Evolutionary conservation across 2,797 vertebrate genomes (phyloP), one percentile per base, ranked within the genome.

Genomic region (Sebastes umbrosus): DNA sequence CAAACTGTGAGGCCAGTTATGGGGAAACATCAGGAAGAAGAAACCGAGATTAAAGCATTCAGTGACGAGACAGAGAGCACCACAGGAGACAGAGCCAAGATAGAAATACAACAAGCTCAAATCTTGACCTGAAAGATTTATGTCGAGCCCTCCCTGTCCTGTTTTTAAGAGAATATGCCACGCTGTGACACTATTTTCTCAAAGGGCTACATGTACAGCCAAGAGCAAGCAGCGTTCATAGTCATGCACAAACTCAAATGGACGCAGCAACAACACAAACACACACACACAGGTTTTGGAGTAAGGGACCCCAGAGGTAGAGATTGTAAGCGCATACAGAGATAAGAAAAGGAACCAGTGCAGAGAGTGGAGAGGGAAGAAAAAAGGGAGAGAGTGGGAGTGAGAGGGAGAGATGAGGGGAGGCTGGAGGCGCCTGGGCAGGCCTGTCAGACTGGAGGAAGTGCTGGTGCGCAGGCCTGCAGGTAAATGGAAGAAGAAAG

Each of bases 401-500:
- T 57, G 75, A 85, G 80, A 68, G 74, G 73, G 75, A 70, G 75
- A 81, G 84, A 87, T 68, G 91, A 87, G 82, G 88, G 55, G 85
- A 88, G 88, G 85, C 89, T 88, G 83, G 84, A 94, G 91, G 91
- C 79, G 85, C 77, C 85, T 88, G 85, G 85, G 89, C 90, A 86
- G 90, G 90, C 90, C 94, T 95, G 94, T 95, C 94, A 95, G 87
- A 88, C 84, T 60, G 73, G 86, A 91, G 89, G 93, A 94, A 93
- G 90, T 84, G 85, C 90, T 92, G 89, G 89, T 92, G 89, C 66
- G 59, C 84, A 90, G 91, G 92, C 90, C 90, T 90, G 91, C 93
- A 95, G 93, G 94, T 95, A 95, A 96, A 95, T 94, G 93, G 94
- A 92, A 94, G 94, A 94, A 95, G 95, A 96, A 94, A 95, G 95